Base-by-base conservation (phyloP, 1,140 invertebrate species). In the Lamellibrachia luymesi region DNA sequence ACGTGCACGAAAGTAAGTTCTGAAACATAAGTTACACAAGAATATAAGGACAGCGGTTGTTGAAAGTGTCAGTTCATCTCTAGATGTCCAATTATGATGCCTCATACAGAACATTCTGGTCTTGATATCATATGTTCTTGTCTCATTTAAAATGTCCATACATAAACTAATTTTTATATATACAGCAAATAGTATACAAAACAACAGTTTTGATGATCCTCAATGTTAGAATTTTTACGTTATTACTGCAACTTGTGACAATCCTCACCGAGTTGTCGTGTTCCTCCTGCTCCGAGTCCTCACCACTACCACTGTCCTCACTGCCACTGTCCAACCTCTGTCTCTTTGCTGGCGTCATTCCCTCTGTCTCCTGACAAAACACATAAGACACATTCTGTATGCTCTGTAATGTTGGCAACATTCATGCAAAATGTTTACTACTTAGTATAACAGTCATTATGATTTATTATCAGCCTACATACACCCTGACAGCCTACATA, bases 1-100 rank as follows among this genome's bases (percentile, higher is more conserved):
- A 91, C 50, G 51, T 51, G 64, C 92, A 93, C 2, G 52, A 90
- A 25, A 93, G n/a, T 2, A 93, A 22, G 13, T 80, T 80, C 64
- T 80, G 64, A 17, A 80, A 17, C 25, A 80, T 2, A 80, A 80
- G 13, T 80, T 80, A 22, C 25, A 17, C 13, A 6, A 80, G 4
- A 80, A 80, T 22, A 17, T 80, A 80, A 80, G 4, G 2, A 80
- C 64, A 4, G 64, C 25, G 4, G 64, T 80, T 80, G 64, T 80
- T 80, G 64, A 80, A 10, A 17, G 64, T 80, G 2, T 80, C 64
- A 80, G 13, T 80, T 2, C 64, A 17, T 22, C 52, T 22, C 64
- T 22, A 80, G 64, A 80, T 80, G 64, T 80, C 17, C 17, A 80
- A 1, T 6, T 80, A 80, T 80, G 4, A 17, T 80, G 2, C 5